Percentiles rank a stretch among this genome's conserved stretches.
Evolutionary conservation across 2,797 vertebrate species (phyloP).

Genomic region (Scleropages formosus): DNA sequence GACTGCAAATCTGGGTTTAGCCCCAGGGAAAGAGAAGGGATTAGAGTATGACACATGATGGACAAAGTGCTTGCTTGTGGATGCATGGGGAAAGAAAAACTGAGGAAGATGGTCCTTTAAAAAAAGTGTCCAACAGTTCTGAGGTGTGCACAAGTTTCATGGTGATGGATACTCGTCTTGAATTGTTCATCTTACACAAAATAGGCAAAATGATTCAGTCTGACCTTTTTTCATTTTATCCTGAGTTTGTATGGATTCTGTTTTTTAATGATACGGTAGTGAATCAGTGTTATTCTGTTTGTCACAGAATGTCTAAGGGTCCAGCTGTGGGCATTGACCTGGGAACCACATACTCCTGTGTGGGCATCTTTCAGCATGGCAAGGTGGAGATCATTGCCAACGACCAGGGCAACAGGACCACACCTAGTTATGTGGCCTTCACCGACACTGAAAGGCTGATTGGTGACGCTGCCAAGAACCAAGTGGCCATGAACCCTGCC

Average conservation of each 20-base stretch:
- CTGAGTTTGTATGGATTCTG: too few relatives aligned
- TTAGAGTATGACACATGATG: background rate
- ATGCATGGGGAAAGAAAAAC: background rate
- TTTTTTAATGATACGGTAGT: background rate
- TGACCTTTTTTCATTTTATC: background rate
- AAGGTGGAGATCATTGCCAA: slow-evolving; percentile 82
- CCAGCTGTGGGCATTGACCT: slow-evolving; percentile 78
- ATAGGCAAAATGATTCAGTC: background rate
- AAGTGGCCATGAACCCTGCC: slow-evolving; percentile 87
- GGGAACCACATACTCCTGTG: slow-evolving; percentile 79
- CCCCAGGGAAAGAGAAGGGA: background rate
- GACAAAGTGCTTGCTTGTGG: background rate
- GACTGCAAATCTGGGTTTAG: background rate
- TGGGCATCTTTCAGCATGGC: slow-evolving; percentile 79
- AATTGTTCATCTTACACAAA: too few relatives aligned
- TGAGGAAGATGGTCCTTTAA: too few relatives aligned
- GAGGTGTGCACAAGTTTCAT: too few relatives aligned
- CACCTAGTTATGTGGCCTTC: slow-evolving; percentile 89
- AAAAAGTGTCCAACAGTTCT: too few relatives aligned
- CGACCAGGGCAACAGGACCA: slow-evolving; percentile 82
- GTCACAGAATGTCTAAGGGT: slow-evolving; percentile 72
- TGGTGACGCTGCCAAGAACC: slow-evolving; percentile 88
- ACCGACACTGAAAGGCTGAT: slow-evolving; percentile 84
- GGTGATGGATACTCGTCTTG: too few relatives aligned
- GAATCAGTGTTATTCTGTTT: slow-evolving; percentile 21